Base-by-base conservation (phyloP, 23 tunicate genomes). In the Oikopleura dioica region DNA sequence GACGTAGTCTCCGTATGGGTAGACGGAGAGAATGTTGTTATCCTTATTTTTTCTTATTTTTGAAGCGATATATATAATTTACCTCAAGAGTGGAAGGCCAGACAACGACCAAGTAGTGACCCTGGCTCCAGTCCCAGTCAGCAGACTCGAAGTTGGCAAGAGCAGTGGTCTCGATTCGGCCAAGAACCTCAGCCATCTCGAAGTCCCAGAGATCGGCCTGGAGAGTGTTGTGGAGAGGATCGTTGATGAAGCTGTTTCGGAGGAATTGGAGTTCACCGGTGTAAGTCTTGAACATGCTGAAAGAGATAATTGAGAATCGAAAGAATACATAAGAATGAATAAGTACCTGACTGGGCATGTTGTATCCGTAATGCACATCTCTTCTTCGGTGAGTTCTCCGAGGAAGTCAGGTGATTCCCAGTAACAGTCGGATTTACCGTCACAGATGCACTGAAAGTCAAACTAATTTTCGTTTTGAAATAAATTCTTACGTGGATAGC, bases 371-470 rank as follows among this genome's bases (percentile, higher is more conserved):
- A 63, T 63, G 72, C 72, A 63, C 29, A 63, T 63, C 2, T 63
- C 72, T 2, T 63, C 72, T 28, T 63, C 72, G 5, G 72, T 16
- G 2, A 63, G 16, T 28, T 63, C 72, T 16, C 33, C 33, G 33
- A 4, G 72, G 33, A 63, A 63, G 33, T 63, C 72, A 2, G 30
- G 30, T 21, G 72, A 63, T 28, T 21, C 5, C 72, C 72, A 63
- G 30, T 28, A 2, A 28, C 72, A 63, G 2, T 23, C 30, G 33
- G 16, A 12, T 28, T 63, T 63, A 21, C 72, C 72, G 33, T 63
- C 72, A 28, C 72, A 63, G 26, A 63, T 31, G 26, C 72, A 63
- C n/a, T n/a, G n/a, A n/a, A n/a, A n/a, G n/a, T n/a, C n/a, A n/a
- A n/a, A n/a, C n/a, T n/a, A n/a, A n/a, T n/a, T n/a, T n/a, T n/a